Conservation (phyloP, 2,113 vertebrate species). For the Ictalurus furcatus region DNA sequence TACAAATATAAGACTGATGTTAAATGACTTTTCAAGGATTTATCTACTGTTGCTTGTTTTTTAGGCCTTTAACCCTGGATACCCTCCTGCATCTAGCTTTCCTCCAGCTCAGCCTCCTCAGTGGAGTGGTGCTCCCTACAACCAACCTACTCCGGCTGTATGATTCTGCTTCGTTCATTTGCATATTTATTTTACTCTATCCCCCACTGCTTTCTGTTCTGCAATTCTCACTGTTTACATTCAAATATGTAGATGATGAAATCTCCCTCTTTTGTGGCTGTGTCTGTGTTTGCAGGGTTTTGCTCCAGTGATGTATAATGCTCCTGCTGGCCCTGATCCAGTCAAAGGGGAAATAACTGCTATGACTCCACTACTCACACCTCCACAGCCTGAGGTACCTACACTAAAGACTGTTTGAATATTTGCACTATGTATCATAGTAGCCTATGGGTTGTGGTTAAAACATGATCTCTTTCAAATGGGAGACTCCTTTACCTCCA, state of each 20-base stretch:
- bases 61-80: not conserved
- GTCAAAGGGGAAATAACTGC: constrained; percentile 38
- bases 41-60: not conserved
- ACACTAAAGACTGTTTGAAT: not conserved
- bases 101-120: constrained; percentile 52
- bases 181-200: not conserved
- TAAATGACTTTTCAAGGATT: not conserved
- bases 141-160: constrained; percentile 60
- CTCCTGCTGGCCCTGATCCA: constrained; percentile 29
- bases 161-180: not conserved
- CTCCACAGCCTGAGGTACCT: constrained; percentile 55
- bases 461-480: no score
- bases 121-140: constrained; percentile 55
- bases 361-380: constrained; percentile 53
- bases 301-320: constrained; percentile 57
- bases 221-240: not conserved
- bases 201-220: not conserved
- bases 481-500: no score
- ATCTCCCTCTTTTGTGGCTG: not conserved
- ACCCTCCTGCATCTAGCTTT: constrained; percentile 47
- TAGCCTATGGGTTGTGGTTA: not conserved
- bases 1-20: not conserved
- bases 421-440: not conserved
- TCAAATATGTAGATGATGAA: not conserved
- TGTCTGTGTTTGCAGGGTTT: constrained; percentile 58